A percentile compares a stretch with the other conserved stretches of the same genome.
These are phyloP conservation scores for Empidonax traillii DNA, from an alignment of 2,113 vertebrate species.

Conservation along the genomic window DNA sequence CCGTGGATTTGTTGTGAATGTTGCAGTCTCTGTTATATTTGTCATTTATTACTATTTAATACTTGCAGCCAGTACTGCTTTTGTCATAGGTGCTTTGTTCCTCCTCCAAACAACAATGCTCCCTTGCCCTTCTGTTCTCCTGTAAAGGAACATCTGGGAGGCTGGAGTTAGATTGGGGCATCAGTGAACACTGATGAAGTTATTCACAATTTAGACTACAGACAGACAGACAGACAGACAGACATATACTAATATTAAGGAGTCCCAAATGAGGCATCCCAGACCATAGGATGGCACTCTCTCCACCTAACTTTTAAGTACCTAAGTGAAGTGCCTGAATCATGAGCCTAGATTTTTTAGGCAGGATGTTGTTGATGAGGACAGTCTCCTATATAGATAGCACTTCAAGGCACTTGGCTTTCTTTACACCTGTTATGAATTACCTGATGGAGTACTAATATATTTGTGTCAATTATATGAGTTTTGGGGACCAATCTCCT, in stretches of 20 bases:
- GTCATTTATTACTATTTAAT: background rate
- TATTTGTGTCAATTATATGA: accelerated
- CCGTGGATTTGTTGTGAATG: background rate
- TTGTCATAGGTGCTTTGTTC: background rate
- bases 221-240: background rate
- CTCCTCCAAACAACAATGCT: background rate
- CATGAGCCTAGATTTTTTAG: background rate
- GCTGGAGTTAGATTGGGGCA: background rate
- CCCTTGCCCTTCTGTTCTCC: background rate
- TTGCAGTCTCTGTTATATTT: background rate
- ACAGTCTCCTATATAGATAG: background rate
- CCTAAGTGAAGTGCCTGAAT: background rate
- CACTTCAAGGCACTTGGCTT: background rate
- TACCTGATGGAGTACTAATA: background rate
- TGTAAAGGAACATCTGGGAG: background rate
- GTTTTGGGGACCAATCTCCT: background rate
- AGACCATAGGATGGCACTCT: background rate
- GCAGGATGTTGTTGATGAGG: background rate
- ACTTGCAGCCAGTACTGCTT: background rate
- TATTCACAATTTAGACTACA: background rate
- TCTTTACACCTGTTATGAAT: background rate
- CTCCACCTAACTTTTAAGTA: background rate
- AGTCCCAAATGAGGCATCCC: background rate
- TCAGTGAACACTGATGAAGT: background rate
- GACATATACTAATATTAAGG: background rate